These are phyloP conservation scores for Heliconius sara DNA, from an alignment of 2,888 invertebrate genomes.

Conservation along the genomic window DNA sequence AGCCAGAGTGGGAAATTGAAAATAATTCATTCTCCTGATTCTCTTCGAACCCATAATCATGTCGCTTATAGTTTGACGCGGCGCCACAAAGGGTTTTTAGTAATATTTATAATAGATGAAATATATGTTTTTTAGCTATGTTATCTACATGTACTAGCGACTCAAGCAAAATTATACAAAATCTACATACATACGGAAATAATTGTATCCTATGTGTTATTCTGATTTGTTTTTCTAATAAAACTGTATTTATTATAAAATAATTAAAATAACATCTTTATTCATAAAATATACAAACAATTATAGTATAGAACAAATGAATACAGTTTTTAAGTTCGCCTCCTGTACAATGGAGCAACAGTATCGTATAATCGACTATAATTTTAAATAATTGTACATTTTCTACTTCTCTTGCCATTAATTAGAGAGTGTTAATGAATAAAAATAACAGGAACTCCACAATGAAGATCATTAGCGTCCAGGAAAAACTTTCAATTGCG, in stretches of 20 bases:
- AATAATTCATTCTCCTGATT: too few relatives aligned
- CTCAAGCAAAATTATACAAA: too few relatives aligned
- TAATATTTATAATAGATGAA: too few relatives aligned
- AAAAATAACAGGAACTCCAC: conserved; percentile 57
- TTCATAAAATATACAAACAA: not conserved
- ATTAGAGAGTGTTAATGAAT: conserved; percentile 62
- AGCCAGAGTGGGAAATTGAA: too few relatives aligned
- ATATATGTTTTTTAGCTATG: too few relatives aligned
- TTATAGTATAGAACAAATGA: not conserved
- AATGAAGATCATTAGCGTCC: conserved; percentile 64
- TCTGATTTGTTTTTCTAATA: too few relatives aligned
- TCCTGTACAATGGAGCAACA: not conserved
- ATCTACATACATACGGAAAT: too few relatives aligned
- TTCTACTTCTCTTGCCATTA: conserved; percentile 44
- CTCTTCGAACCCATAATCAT: too few relatives aligned
- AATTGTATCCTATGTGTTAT: too few relatives aligned
- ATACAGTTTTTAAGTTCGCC: not conserved
- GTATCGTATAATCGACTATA: conserved; percentile 19
- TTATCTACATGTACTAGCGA: too few relatives aligned
- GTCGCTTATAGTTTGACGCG: too few relatives aligned
- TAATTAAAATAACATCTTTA: not conserved
- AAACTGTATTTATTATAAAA: not conserved
- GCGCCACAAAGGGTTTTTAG: too few relatives aligned
- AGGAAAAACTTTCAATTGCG: conserved; percentile 58
- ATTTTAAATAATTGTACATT: conserved; percentile 27